A percentile compares a stretch with the other conserved stretches of the same genome.
These are phyloP conservation scores for Ganaspis brasiliensis DNA, from an alignment of 2,888 invertebrate species.

Conservation along the genomic window DNA sequence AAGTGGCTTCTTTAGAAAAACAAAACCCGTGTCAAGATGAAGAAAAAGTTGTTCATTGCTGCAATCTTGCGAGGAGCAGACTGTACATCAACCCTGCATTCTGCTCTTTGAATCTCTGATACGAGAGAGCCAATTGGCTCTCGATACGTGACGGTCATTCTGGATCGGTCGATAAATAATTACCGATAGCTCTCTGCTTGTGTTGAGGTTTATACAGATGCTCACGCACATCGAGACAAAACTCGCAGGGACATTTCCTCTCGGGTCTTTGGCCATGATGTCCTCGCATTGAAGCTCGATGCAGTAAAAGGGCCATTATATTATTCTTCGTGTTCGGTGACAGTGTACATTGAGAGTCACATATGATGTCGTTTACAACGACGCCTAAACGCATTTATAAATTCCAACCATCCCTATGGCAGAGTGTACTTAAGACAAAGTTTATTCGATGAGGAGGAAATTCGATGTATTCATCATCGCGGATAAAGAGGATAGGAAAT, in stretches of 20 bases:
- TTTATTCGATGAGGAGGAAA: slow-evolving; percentile 20
- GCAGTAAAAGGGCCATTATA: slow-evolving; percentile 39
- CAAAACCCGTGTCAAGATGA: slow-evolving; percentile 18
- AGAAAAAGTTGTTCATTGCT: slow-evolving; percentile 41
- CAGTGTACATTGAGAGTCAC: slow-evolving; percentile 27
- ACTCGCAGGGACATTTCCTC: slow-evolving; percentile 17
- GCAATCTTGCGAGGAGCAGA: slow-evolving; percentile 41
- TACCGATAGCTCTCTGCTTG: slow-evolving; percentile 60
- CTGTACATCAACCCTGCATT: slow-evolving; percentile 40
- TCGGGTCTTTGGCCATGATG: slow-evolving; percentile 40
- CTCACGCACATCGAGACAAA: neutral
- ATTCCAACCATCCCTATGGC: slow-evolving; percentile 4
- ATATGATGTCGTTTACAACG: slow-evolving; percentile 42
- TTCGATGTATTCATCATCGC: neutral
- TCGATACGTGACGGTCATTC: slow-evolving; percentile 72
- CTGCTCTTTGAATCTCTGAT: slow-evolving; percentile 43
- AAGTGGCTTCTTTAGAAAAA: slow-evolving; percentile 23
- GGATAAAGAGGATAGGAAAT: too few relatives aligned
- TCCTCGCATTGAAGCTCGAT: slow-evolving; percentile 39
- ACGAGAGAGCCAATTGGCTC: slow-evolving; percentile 38
- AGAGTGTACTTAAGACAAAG: neutral
- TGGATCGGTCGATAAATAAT: slow-evolving; percentile 73
- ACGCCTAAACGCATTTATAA: slow-evolving; percentile 43
- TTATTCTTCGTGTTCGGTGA: slow-evolving; percentile 39
- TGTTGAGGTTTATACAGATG: slow-evolving; percentile 32